Evolutionary conservation across 1,140 invertebrate genomes (phyloP), one percentile per base, ranked within the genome.

Genomic region (Megalopta genalis): DNA sequence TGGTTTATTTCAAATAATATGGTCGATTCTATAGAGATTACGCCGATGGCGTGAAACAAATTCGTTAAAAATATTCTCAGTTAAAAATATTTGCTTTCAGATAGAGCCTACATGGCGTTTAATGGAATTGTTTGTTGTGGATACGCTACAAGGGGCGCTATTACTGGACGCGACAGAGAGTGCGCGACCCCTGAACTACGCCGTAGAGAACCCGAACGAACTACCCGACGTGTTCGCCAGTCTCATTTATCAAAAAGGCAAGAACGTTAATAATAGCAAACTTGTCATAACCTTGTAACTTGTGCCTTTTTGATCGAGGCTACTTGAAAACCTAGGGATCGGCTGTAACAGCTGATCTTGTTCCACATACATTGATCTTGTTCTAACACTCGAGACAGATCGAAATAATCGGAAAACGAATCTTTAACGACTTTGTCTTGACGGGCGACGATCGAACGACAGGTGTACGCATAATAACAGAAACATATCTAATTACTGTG

Each of bases 151-250:
- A 79, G 90, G 93, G 65, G 95, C 95, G 95, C 1, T 93, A 98
- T 73, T 92, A 94, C 89, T 93, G 23, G 97, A 98, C 91, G 94
- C 0, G 52, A 0, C 0, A 4, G 18, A 3, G 2, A 52, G 6
- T 95, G 0, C 5, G n/a, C n/a, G n/a, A n/a, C n/a, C n/a, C n/a
- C n/a, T n/a, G n/a, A n/a, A n/a, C n/a, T n/a, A n/a, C n/a, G 95
- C 49, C 0, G 96, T 97, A 1, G 90, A 94, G 64, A 95, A 95
- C 69, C 96, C 96, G 2, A 91, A 93, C 1, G 95, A 97, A 90
- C 97, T 98, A 71, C 91, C 94, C 7, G 93, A 94, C 46, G 95
- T 97, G 8, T 98, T 98, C 89, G 97, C 98, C 89, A 93, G 93
- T 5, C 97, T 98, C 25, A 96, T 96, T 1, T 98, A 98, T 88